A percentile compares a stretch with the other conserved stretches of the same genome.
phyloP scores from a whole-genome alignment of 1,140 invertebrate genomes.

The Scaptomyza montana region DNA sequence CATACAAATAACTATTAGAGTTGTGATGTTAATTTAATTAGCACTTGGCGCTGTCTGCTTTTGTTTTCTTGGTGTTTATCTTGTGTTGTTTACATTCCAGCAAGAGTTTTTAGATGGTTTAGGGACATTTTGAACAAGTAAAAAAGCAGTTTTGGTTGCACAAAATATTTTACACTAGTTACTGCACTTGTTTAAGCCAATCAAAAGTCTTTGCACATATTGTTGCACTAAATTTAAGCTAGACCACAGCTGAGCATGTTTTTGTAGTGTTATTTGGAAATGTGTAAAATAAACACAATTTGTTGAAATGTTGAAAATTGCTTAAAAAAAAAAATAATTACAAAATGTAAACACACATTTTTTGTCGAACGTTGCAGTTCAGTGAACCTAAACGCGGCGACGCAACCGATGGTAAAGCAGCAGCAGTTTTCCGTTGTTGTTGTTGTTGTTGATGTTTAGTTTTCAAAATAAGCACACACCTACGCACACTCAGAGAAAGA shows the following conservation, averaged over 20 bases:
- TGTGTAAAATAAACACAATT: constrained; percentile 27
- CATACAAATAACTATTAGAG: constrained; percentile 45
- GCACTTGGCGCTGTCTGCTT: constrained; percentile 37
- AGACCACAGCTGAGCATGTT: background rate
- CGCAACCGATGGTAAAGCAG: constrained; percentile 44
- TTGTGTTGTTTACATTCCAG: background rate
- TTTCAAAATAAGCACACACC: constrained; percentile 70
- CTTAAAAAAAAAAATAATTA: constrained; percentile 22
- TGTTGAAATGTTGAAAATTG: constrained; percentile 30
- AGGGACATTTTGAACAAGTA: no score
- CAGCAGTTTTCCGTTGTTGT: constrained; percentile 4
- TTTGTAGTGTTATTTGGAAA: background rate
- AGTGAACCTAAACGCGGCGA: constrained; percentile 50
- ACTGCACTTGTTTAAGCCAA: background rate
- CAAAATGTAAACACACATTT: constrained; percentile 58
- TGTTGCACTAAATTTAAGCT: background rate
- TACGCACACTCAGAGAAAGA: constrained; percentile 23
- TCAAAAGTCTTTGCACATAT: background rate
- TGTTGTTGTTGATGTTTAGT: constrained; percentile 43
- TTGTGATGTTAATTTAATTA: constrained; percentile 67
- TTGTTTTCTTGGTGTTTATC: constrained; percentile 11
- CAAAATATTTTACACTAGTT: no score
- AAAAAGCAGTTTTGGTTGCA: no score
- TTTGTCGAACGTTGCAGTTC: constrained; percentile 55
- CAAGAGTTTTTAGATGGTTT: constrained; percentile 4